A percentile compares a stretch with the other conserved stretches of the same genome.
Evolutionary conservation across 2,113 vertebrate species (phyloP).

Genomic region (Orycteropus afer): DNA sequence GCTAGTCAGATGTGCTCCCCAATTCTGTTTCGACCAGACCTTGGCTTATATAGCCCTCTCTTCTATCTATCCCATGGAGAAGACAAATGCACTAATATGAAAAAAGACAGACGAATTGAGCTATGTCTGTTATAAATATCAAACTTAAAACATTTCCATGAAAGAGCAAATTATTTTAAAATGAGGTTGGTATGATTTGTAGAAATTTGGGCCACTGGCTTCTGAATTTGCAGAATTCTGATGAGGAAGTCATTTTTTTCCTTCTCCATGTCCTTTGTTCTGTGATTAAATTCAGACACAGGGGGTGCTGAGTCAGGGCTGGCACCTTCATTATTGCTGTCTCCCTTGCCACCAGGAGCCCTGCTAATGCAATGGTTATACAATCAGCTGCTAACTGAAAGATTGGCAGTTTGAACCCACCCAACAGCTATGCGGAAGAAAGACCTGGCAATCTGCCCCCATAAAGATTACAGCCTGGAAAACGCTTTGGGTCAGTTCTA

Average conservation of each 20-base stretch:
- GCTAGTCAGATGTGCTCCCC: not conserved
- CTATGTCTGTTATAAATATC: not conserved
- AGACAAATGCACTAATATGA: not conserved
- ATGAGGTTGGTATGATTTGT: not conserved
- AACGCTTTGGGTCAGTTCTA: not conserved
- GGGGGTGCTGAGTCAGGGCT: not conserved
- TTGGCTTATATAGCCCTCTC: not conserved
- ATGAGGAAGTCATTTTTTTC: not conserved
- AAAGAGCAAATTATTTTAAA: conserved; percentile 3
- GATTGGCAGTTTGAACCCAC: no score
- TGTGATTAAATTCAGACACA: not conserved
- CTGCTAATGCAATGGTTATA: no score
- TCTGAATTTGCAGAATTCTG: not conserved
- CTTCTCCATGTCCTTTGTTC: not conserved
- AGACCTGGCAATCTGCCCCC: no score
- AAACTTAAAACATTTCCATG: not conserved
- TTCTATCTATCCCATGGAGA: not conserved
- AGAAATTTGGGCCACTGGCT: not conserved
- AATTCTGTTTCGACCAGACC: not conserved
- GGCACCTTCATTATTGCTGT: not conserved
- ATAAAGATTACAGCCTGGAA: no score
- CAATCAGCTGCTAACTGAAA: no score
- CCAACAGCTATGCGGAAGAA: no score
- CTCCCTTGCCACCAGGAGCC: not conserved
- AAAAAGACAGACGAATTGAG: not conserved